Base-by-base conservation (phyloP, 2,113 vertebrate genomes). In the Camelus bactrianus region DNA sequence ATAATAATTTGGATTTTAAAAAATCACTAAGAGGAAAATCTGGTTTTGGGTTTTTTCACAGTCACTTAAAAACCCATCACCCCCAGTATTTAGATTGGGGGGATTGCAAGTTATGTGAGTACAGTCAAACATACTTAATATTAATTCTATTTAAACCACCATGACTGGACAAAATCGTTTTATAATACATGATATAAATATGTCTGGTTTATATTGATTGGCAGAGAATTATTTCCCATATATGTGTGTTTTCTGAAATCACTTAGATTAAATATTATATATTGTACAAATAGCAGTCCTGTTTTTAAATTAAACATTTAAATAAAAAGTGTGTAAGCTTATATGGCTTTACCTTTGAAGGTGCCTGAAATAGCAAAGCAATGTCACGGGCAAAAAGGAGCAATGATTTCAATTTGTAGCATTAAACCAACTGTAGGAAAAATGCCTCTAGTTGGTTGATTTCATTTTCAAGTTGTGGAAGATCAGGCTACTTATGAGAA, bases 121-220 rank as follows among this genome's bases (percentile, higher is more conserved):
- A 38, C 30, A 85, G 50, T 2, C 24, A 93, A 93, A 93, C n/a
- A 8, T 67, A 85, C 12, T 26, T 94, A 86, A 60, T 87, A 70
- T 46, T 42, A 82, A 50, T 60, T 92, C 28, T 90, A 90, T 48
- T 91, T 84, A 88, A 84, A 60, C 20, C 28, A 75, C 26, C 50
- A 56, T 15, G 76, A 92, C 50, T 80, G 50, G 62, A 82, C 13
- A 84, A 92, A 93, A 42, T 38, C 9, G 96, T 75, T 80, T 88
- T 86, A 77, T 90, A 76, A 72, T 69, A 64, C 8, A 56, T 28
- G 28, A 94, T 17, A 58, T 90, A 94, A 77, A 17, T 82, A 81
- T 70, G 26, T 93, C 42, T 87, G 22, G 24, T 30, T 91, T 77
- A 83, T 46, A 56, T 20, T 87, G 75, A 72, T 13, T 70, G 42